These are phyloP conservation scores for Agapornis canus DNA, from an alignment of 2,797 vertebrate species.

Conservation along the genomic window DNA sequence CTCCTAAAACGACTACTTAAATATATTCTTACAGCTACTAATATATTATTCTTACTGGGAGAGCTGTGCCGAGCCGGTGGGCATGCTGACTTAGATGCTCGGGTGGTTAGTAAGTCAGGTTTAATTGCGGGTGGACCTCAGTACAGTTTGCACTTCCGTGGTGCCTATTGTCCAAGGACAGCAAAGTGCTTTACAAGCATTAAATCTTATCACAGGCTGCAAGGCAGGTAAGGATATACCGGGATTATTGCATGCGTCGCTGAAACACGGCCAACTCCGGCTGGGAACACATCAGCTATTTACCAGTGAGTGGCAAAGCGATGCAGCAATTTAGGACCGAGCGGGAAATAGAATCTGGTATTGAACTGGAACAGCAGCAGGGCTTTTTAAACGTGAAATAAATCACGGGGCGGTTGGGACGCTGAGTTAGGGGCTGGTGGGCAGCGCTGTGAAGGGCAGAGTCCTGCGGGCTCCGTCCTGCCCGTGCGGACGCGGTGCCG, in stretches of 20 bases:
- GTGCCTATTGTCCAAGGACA: constrained; percentile 63
- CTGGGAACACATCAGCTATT: constrained; percentile 60
- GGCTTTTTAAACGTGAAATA: constrained; percentile 16
- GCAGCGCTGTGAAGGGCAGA: background rate
- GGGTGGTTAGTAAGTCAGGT: constrained; percentile 9
- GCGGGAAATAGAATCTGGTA: constrained; percentile 63
- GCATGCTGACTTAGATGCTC: background rate
- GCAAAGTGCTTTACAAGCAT: constrained; percentile 58
- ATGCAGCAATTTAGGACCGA: constrained; percentile 42
- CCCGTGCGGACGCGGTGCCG: background rate
- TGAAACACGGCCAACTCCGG: constrained; percentile 44
- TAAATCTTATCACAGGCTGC: constrained; percentile 41
- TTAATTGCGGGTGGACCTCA: constrained; percentile 16
- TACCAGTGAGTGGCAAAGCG: constrained; percentile 32
- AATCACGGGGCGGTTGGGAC: constrained; percentile 1
- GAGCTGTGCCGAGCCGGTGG: background rate
- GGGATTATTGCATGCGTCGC: constrained; percentile 49
- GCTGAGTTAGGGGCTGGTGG: background rate
- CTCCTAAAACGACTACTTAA: background rate
- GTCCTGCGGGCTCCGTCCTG: background rate
- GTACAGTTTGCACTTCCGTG: constrained; percentile 28
- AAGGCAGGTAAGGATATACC: constrained; percentile 58
- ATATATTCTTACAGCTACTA: background rate
- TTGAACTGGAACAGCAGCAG: constrained; percentile 48
- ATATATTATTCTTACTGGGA: background rate